Evolutionary conservation across 1,140 invertebrate species (phyloP), one percentile per base, ranked within the genome.

Genomic region (Philaenus spumarius): DNA sequence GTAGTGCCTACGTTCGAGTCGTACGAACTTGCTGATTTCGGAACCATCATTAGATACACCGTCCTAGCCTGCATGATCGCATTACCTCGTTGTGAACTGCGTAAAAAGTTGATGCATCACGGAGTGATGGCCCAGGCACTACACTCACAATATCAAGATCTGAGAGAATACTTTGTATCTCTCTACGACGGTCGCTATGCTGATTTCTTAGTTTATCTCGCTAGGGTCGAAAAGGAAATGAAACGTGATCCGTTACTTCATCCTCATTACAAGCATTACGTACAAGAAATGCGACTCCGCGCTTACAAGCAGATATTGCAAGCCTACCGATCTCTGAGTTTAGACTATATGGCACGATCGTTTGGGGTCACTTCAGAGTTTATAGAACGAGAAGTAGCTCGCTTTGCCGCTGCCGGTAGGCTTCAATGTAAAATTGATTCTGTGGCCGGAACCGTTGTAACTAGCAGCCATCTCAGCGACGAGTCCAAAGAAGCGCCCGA

Each of bases 1-100:
- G 98, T 96, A 43, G 95, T 99, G 15, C 98, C 97, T 57, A 99
- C 97, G 17, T 99, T 99, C 73, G 98, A 97, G 15, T 97, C 95
- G 12, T 98, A 99, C 72, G 97, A 99, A 74, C 77, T 99, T 24
- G 98, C 98, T 86, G 93, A 98, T 71, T 99, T 72, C 57, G 78
- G 77, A 57, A 69, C 67, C 6, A 66, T 69, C 11, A 67, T 69
- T 12, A 60, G 64, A 7, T 69, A 69, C 47, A 69, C 68, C 0
- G 68, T 68, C 7, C 60, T 68, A 1, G 55, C 58, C 9, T 69
- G 65, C 40, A 67, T 67, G 64, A 71, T 71, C 24, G 70, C 69
- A 26, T 62, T 72, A 15, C 62, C 65, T 22, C 66, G 66, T 35
- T 67, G 63, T 12, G 66, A 72, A 43, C 58, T 73, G 39, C 61